phyloP scores from a whole-genome alignment of 2,797 vertebrate genomes.

The Intellagama lesueurii region DNA sequence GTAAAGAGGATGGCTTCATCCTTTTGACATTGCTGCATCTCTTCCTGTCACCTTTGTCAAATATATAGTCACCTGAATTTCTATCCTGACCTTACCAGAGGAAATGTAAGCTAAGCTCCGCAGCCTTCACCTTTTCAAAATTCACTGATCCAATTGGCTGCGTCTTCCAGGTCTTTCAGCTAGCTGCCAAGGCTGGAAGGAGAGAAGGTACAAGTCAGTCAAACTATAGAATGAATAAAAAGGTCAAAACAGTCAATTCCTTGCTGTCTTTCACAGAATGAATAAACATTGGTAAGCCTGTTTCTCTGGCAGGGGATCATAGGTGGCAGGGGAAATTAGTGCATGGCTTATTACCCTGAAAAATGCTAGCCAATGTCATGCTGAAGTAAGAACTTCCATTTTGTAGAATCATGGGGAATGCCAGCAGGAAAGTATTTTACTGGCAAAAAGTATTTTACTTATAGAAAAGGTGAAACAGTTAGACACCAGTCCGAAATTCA shows the following conservation, averaged over 20 bases:
- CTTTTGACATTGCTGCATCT: slow-evolving; percentile 33
- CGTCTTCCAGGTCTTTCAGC: slow-evolving; percentile 35
- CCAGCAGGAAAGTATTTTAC: not conserved
- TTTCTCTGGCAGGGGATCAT: slow-evolving; percentile 44
- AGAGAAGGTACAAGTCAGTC: slow-evolving; percentile 51
- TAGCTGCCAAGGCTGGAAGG: slow-evolving; percentile 18
- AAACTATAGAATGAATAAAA: slow-evolving; percentile 53
- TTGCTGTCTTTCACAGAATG: slow-evolving; percentile 50
- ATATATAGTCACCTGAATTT: slow-evolving; percentile 51
- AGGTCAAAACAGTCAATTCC: slow-evolving; percentile 51
- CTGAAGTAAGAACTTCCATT: not conserved
- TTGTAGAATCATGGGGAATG: not conserved
- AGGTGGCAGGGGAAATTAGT: slow-evolving; percentile 38
- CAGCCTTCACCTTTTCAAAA: slow-evolving; percentile 59
- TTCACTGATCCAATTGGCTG: slow-evolving; percentile 35
- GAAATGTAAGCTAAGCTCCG: slow-evolving; percentile 28
- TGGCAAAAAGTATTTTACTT: not conserved
- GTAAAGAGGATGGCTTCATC: slow-evolving; percentile 27
- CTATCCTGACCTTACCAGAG: slow-evolving; percentile 25
- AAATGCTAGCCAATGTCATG: not conserved
- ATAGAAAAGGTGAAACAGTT: not conserved
- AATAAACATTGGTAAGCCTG: slow-evolving; percentile 43
- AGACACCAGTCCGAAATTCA: not conserved
- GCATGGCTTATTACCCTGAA: not conserved
- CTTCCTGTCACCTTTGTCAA: slow-evolving; percentile 42